Evolutionary conservation across 2,888 invertebrate species (phyloP).

Genomic region (Tipula helvola): DNA sequence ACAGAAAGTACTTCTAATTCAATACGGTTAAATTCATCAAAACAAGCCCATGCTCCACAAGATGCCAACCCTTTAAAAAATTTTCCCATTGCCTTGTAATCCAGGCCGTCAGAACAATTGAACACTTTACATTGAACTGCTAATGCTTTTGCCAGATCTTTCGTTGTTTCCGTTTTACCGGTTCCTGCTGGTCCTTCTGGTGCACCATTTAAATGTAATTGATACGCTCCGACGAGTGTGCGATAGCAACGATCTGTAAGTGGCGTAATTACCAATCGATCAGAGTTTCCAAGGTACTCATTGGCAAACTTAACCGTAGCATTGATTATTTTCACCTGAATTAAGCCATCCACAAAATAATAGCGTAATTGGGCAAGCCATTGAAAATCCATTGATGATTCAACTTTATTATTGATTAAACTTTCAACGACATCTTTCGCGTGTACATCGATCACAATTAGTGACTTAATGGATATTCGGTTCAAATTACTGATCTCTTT

Average conservation of each 20-base stretch:
- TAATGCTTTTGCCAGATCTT: slow-evolving; percentile 82
- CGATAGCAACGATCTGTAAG: slow-evolving; percentile 54
- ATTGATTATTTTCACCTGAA: slow-evolving; percentile 49
- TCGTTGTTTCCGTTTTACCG: slow-evolving; percentile 84
- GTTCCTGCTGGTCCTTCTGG: slow-evolving; percentile 71
- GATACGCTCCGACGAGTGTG: slow-evolving; percentile 57
- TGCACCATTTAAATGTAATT: slow-evolving; percentile 55
- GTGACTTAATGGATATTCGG: slow-evolving; percentile 51
- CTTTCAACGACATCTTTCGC: slow-evolving; percentile 53
- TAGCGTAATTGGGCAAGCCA: slow-evolving; percentile 62
- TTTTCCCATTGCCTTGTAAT: slow-evolving; percentile 61
- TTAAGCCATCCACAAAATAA: slow-evolving; percentile 48
- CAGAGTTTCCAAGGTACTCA: slow-evolving; percentile 58
- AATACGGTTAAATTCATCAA: slow-evolving; percentile 63
- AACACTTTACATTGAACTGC: slow-evolving; percentile 75
- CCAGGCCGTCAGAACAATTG: slow-evolving; percentile 59
- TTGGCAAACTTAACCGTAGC: slow-evolving; percentile 56
- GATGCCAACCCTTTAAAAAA: slow-evolving; percentile 58
- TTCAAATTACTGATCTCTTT: slow-evolving; percentile 42
- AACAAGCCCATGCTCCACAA: slow-evolving; percentile 63
- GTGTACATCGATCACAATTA: slow-evolving; percentile 60
- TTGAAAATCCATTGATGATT: slow-evolving; percentile 48
- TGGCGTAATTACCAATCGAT: slow-evolving; percentile 47
- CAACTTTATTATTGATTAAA: slow-evolving; percentile 38
- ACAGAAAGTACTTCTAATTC: slow-evolving; percentile 60